Evolutionary conservation across 2,113 vertebrate species (phyloP).

Genomic region (Plotosus lineatus): DNA sequence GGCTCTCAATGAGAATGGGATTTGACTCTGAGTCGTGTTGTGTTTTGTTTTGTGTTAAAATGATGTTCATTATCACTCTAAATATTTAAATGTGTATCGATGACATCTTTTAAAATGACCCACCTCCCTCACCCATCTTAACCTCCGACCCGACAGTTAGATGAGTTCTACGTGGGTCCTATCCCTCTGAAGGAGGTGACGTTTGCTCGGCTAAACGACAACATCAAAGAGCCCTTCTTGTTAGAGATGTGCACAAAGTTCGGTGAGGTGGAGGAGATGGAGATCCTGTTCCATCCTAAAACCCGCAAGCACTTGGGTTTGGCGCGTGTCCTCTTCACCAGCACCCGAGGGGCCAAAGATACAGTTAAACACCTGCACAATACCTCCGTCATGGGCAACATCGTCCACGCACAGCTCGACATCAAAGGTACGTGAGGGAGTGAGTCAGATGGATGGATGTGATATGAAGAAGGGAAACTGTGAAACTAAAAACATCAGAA

Average conservation of each 20-base stretch:
- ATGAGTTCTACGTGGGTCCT: conserved; percentile 90
- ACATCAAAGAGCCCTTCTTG: conserved; percentile 88
- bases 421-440: conserved; percentile 77
- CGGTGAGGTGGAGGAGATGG: conserved; percentile 90
- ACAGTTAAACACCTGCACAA: conserved; percentile 90
- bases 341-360: conserved; percentile 86
- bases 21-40: background rate
- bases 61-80: background rate
- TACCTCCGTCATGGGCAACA: conserved; percentile 92
- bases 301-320: conserved; percentile 90
- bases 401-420: conserved; percentile 89
- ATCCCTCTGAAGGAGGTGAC: conserved; percentile 93
- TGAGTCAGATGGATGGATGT: background rate
- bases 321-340: conserved; percentile 88
- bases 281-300: conserved; percentile 88
- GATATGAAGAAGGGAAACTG: background rate
- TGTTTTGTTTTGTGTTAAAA: background rate
- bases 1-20: background rate
- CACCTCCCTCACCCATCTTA: background rate
- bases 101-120: background rate
- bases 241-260: conserved; percentile 93
- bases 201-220: conserved; percentile 91
- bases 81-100: background rate
- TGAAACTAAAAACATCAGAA: background rate
- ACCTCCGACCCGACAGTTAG: conserved; percentile 70